phyloP scores from a whole-genome alignment of 2,888 invertebrate genomes.

The Scaeva pyrastri region DNA sequence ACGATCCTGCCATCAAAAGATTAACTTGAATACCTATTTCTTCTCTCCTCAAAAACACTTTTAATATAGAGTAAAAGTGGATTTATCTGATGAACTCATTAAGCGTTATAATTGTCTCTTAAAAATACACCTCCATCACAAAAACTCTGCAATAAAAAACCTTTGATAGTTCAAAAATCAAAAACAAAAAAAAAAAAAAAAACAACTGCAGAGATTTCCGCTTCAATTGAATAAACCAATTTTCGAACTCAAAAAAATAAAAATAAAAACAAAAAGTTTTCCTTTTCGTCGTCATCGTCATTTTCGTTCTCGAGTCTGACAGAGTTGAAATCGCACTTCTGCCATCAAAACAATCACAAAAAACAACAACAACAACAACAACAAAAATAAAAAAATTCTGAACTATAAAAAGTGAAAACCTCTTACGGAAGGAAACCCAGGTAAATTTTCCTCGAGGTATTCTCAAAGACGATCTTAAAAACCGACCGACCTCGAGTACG shows the following conservation, averaged over 20 bases:
- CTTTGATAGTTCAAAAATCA: constrained; percentile 22
- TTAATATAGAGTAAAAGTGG: no score
- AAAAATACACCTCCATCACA: not conserved
- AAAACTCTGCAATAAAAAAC: not conserved
- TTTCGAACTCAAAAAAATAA: constrained; percentile 19
- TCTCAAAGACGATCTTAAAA: constrained; percentile 21
- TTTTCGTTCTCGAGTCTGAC: not conserved
- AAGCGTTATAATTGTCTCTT: no score
- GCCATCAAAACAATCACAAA: not conserved
- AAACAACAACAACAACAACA: no score
- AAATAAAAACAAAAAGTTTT: constrained; percentile 24
- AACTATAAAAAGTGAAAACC: constrained; percentile 39
- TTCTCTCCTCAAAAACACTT: no score
- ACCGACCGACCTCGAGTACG: not conserved
- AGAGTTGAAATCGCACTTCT: not conserved
- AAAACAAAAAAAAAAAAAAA: constrained; percentile 12
- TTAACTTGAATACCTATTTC: no score
- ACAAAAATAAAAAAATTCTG: not conserved
- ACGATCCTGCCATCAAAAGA: no score
- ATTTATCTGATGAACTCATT: no score
- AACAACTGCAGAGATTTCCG: constrained; percentile 60
- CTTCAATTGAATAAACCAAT: constrained; percentile 70
- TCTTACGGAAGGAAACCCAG: constrained; percentile 65
- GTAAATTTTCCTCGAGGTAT: constrained; percentile 48
- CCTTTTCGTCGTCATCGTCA: not conserved